phyloP scores from a whole-genome alignment of 92 coral and sea anemone genomes.

The Epizoanthus stellaris region DNA sequence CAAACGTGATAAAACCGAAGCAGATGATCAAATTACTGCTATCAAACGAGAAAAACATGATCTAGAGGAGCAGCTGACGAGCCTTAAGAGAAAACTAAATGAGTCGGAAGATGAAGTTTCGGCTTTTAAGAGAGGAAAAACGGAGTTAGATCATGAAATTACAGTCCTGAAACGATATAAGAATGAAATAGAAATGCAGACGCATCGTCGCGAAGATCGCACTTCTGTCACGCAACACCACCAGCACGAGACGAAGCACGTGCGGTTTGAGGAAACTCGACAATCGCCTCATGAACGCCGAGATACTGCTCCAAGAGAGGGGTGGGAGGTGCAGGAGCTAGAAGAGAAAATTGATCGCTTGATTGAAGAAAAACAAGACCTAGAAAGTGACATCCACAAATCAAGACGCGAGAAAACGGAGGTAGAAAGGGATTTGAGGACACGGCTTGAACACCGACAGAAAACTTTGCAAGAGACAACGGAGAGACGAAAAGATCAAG shows the following conservation, averaged over 20 bases:
- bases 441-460: conserved; percentile 40
- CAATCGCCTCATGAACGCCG: conserved; percentile 27
- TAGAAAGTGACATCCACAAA: conserved; percentile 58
- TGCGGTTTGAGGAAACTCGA: conserved; percentile 44
- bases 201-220: conserved; percentile 37
- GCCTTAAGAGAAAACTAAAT: conserved; percentile 65
- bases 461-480: conserved; percentile 21
- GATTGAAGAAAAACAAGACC: conserved; percentile 41
- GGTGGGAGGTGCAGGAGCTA: conserved; percentile 50
- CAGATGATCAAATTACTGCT: conserved; percentile 77
- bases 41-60: conserved; percentile 74
- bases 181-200: conserved; percentile 65
- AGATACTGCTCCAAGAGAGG: conserved; percentile 26
- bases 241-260: conserved; percentile 43
- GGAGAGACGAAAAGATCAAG: neutral
- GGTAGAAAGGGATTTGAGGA: conserved; percentile 48
- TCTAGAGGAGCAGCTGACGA: conserved; percentile 67
- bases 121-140: conserved; percentile 75
- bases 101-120: conserved; percentile 83
- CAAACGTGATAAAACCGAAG: conserved; percentile 89
- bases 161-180: conserved; percentile 65
- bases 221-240: conserved; percentile 47
- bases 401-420: conserved; percentile 38
- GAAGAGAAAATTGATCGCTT: conserved; percentile 59
- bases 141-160: conserved; percentile 80